Base-by-base conservation (phyloP, 2,888 invertebrate species). In the Mellilla xanthometata region DNA sequence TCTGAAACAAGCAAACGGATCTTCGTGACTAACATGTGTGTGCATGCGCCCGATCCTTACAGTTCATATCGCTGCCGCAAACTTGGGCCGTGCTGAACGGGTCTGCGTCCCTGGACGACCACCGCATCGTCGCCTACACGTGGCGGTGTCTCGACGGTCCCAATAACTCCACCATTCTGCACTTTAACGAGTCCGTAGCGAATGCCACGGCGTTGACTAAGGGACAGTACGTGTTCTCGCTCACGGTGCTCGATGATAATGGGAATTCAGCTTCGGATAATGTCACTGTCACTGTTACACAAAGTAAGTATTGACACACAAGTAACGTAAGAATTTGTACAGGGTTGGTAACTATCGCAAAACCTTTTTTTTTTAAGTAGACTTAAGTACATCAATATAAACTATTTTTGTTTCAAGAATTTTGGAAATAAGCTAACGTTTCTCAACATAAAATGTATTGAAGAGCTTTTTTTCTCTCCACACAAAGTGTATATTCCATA, bases 171-270 rank as follows among this genome's bases (percentile, higher is more conserved):
- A 81, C 62, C 63, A 78, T 88, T 34, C 26, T 84, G 27, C 80
- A 90, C 61, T 87, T 86, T 50, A 94, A 94, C 72, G 91, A 91
- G 65, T 92, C 93, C 0, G 77, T 92, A 38, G 94, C 95, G 6
- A 96, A 96, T 76, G 94, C 95, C 0, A 95, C 96, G 0, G 91
- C 91, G 0, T 88, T 97, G 26, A 96, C 96, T 0, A 94, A 96
- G 66, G 98, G 98, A 0, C 92, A 93, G 43, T 98, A 98, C 68
- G 87, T 92, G 40, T 95, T 97, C 75, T 93, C 94, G 66, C 81
- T 97, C 49, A 94, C 93, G n/a, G 96, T 97, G 0, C 91, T 93
- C 7, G 96, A 97, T 77, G 95, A 95, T 63, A 95, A 95, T 64
- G 95, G 95, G 35, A 95, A 96, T 66, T 93, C 93, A n/a, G 95